These are phyloP conservation scores for Serripes groenlandicus DNA, from an alignment of 2,888 invertebrate genomes.

Conservation along the genomic window DNA sequence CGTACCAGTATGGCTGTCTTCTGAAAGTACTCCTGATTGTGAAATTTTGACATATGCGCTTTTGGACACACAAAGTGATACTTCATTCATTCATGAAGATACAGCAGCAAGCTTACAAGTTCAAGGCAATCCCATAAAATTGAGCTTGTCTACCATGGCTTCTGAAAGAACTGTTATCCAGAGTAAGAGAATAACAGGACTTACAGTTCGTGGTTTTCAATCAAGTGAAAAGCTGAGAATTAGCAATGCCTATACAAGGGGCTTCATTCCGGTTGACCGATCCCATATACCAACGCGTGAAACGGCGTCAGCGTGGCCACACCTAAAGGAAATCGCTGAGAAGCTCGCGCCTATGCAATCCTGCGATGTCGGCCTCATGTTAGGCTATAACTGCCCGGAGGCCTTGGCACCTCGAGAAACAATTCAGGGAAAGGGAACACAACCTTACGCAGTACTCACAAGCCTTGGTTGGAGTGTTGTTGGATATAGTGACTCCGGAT, in stretches of 20 bases:
- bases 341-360: neutral
- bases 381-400: neutral
- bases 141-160: constrained; percentile 61
- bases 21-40: constrained; percentile 38
- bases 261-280: constrained; percentile 59
- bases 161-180: constrained; percentile 29
- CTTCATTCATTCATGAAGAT: constrained; percentile 56
- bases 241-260: constrained; percentile 56
- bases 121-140: constrained; percentile 19
- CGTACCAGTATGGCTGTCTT: constrained; percentile 61
- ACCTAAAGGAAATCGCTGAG: constrained; percentile 39
- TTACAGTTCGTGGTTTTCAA: constrained; percentile 52
- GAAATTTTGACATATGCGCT: constrained; percentile 67
- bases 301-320: constrained; percentile 36
- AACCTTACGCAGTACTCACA: no score
- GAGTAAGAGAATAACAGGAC: constrained; percentile 32
- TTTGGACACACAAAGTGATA: constrained; percentile 68
- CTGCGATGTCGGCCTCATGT: neutral
- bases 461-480: no score
- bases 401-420: neutral
- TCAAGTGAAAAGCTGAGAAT: constrained; percentile 36
- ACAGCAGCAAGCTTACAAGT: constrained; percentile 47
- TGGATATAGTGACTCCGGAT: no score
- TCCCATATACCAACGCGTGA: constrained; percentile 55
- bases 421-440: no score